Percentiles rank a stretch among this genome's conserved stretches.
These are phyloP conservation scores for Archocentrus centrarchus DNA, from an alignment of 2,113 vertebrate genomes.

Conservation along the genomic window DNA sequence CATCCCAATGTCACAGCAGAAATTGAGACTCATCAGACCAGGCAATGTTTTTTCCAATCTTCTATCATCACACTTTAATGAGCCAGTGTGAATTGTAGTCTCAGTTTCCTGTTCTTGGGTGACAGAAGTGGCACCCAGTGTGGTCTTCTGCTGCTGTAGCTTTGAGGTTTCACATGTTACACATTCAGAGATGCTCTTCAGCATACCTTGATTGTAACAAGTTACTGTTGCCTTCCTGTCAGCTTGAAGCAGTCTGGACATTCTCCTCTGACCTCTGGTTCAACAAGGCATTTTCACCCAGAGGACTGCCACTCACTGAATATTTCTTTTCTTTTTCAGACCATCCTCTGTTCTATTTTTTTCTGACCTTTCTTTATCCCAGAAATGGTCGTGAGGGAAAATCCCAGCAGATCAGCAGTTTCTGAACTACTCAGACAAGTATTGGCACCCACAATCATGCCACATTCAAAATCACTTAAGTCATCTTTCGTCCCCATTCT, in stretches of 20 bases:
- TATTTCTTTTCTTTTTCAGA: background rate
- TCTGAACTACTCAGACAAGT: background rate
- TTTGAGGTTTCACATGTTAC: no score
- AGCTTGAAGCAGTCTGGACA: background rate
- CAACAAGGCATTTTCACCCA: background rate
- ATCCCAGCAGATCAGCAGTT: background rate
- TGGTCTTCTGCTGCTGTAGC: background rate
- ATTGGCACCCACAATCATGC: no score
- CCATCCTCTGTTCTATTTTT: background rate
- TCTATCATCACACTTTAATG: accelerated
- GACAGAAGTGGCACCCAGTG: background rate
- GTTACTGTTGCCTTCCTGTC: background rate
- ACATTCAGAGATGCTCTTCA: background rate
- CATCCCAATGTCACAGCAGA: background rate
- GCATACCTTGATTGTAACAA: background rate
- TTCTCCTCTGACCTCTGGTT: background rate
- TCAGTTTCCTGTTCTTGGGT: background rate
- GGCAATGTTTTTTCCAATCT: background rate
- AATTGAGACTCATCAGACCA: background rate
- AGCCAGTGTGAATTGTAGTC: background rate
- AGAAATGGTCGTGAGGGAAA: background rate
- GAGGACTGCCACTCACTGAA: background rate
- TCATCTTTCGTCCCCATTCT: background rate
- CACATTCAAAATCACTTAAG: background rate
- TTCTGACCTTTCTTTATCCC: background rate